phyloP scores from a whole-genome alignment of 2,888 invertebrate genomes.

The Biston stratarius region DNA sequence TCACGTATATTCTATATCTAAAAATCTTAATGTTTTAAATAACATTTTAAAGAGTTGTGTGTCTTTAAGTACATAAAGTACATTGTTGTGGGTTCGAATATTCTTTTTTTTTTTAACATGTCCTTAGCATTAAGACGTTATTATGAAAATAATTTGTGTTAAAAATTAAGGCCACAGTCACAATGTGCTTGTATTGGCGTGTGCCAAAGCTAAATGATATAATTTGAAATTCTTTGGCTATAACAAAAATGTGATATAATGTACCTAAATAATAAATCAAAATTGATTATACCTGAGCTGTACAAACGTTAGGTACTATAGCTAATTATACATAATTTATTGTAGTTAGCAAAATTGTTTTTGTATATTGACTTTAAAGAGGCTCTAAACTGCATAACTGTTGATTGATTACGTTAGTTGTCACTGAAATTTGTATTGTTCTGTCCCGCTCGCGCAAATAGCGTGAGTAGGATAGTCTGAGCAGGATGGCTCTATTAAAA shows the following conservation, averaged over 20 bases:
- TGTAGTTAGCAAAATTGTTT: constrained; percentile 20
- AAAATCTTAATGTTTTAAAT: too few species aligned
- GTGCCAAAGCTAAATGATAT: constrained; percentile 54
- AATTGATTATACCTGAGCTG: constrained; percentile 31
- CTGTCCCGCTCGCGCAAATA: too few species aligned
- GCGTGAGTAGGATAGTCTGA: not conserved
- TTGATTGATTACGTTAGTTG: not conserved
- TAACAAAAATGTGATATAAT: constrained; percentile 55
- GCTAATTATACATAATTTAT: constrained; percentile 20
- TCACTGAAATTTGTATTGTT: not conserved
- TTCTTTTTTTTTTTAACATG: not conserved
- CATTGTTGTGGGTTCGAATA: not conserved
- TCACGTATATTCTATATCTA: too few species aligned
- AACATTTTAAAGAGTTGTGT: not conserved
- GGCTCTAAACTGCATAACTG: not conserved
- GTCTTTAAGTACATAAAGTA: not conserved
- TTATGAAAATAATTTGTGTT: not conserved
- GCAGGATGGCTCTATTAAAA: not conserved
- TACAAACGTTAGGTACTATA: constrained; percentile 29
- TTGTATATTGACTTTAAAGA: constrained; percentile 2
- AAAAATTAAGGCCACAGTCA: constrained; percentile 21
- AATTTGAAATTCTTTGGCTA: constrained; percentile 46
- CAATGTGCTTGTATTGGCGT: constrained; percentile 26
- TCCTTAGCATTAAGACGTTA: not conserved
- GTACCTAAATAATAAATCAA: constrained; percentile 50